Evolutionary conservation across 2,113 vertebrate species (phyloP), one percentile per base, ranked within the genome.

Genomic region (Trichomycterus rosablanca): DNA sequence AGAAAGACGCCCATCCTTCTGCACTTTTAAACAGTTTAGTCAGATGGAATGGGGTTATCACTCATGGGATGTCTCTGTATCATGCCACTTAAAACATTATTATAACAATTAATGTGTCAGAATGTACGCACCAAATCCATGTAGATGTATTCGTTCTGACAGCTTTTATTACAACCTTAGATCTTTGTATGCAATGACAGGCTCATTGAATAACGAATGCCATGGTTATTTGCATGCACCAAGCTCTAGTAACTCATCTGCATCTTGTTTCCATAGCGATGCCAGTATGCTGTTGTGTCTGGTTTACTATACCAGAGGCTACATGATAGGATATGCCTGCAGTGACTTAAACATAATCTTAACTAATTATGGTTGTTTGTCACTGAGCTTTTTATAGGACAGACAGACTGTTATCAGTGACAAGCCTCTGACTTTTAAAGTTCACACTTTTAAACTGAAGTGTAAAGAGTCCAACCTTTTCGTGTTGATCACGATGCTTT

Each of bases 251-350:
- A 44, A 28, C 49, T 53, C 28, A 44, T 54, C 39, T 63, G 61
- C 61, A 54, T 54, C 40, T 45, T 54, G 61, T 63, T 54, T 39
- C 28, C 61, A 63, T 63, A 63, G 61, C 35, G 61, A 63, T 45
- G 35, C 15, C 52, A 9, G 26, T 15, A 4, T n/a, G 26, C 48
- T 63, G 32, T 63, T 53, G 48, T 51, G n/a, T 44, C 19, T 45
- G 28, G 26, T 20, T 54, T 45, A 54, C 28, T 18, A 40, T 40
- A 9, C 32, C 10, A 19, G 32, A 63, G 40, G 54, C 22, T 12
- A 45, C 20, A 54, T 44, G 8, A 63, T 63, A 15, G 39, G 16
- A 44, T 63, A 52, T 54, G 26, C 40, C 35, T 5, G 1, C 18
- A 19, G n/a, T 0, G 4, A 16, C 26, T 28, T 2, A 10, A 32